Conservation (phyloP, 2,113 vertebrate species). For the Phalacrocorax aristotelis region DNA sequence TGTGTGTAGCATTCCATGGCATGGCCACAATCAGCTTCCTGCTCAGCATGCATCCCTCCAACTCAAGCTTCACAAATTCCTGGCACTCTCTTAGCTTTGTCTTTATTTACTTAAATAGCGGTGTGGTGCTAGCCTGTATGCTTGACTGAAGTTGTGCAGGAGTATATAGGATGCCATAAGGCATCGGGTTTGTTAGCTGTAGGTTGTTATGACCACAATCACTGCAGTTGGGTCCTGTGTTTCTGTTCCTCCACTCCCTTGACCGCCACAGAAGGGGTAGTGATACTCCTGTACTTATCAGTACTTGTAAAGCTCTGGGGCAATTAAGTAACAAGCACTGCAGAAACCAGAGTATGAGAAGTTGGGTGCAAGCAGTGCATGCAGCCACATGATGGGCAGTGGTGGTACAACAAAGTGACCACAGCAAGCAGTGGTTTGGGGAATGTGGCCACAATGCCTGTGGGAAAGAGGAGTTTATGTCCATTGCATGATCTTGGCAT, state of each 20-base stretch:
- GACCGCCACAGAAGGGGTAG: not conserved
- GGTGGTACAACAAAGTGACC: not conserved
- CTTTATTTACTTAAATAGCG: not conserved
- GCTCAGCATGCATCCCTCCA: not conserved
- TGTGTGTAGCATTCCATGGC: not conserved
- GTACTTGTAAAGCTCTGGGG: not conserved
- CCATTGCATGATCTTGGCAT: not conserved
- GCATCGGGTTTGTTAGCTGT: not conserved
- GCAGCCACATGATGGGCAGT: rapidly evolving
- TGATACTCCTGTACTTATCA: not conserved
- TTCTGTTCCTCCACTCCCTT: not conserved
- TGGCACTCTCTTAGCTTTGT: not conserved
- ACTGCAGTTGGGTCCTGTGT: not conserved
- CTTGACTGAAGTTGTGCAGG: not conserved
- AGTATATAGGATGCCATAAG: not conserved
- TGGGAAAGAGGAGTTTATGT: not conserved
- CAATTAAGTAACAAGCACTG: not conserved
- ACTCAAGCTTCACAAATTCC: not conserved
- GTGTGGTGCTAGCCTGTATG: not conserved
- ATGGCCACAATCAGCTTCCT: not conserved
- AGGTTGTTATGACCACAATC: not conserved
- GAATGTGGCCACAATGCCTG: not conserved
- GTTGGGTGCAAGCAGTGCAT: too few relatives aligned
- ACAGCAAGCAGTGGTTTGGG: not conserved
- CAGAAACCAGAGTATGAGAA: not conserved